A percentile compares a stretch with the other conserved stretches of the same genome.
Evolutionary conservation across 2,888 invertebrate species (phyloP).

Genomic region (Ptilodon capucinus): DNA sequence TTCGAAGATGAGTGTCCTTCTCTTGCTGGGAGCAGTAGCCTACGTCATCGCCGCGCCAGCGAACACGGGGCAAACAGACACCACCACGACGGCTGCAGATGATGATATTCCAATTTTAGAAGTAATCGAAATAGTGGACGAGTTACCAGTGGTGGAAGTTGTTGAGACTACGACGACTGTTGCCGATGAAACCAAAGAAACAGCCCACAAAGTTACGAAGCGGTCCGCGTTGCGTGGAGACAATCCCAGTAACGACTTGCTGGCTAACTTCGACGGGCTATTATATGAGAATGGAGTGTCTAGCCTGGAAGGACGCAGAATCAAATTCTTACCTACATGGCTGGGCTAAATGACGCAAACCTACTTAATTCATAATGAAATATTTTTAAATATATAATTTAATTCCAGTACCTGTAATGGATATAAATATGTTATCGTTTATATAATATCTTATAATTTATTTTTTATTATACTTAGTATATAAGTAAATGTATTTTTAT

Average conservation of each 20-base stretch:
- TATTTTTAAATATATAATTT: not conserved
- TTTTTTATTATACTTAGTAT: too few relatives aligned
- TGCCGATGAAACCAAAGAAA: conserved; percentile 33
- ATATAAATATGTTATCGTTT: too few relatives aligned
- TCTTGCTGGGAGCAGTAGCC: conserved; percentile 53
- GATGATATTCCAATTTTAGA: conserved; percentile 44
- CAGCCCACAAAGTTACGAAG: conserved; percentile 57
- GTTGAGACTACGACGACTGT: conserved; percentile 28
- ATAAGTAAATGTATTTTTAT: too few relatives aligned
- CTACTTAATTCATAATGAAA: not conserved
- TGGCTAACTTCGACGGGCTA: conserved; percentile 61
- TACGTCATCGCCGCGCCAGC: conserved; percentile 51
- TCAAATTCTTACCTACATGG: conserved; percentile 73
- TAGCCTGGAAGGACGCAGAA: conserved; percentile 64
- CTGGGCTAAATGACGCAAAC: conserved; percentile 45
- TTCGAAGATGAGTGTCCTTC: conserved; percentile 52
- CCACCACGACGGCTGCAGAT: conserved; percentile 41
- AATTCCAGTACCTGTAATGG: too few relatives aligned
- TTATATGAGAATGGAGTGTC: conserved; percentile 54
- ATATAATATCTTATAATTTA: too few relatives aligned
- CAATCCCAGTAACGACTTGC: conserved; percentile 60
- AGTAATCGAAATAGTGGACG: conserved; percentile 54
- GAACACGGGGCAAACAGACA: conserved; percentile 36
- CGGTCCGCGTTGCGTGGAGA: conserved; percentile 63
- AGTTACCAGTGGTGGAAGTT: conserved; percentile 50